Evolutionary conservation across 2,797 vertebrate species (phyloP).

Genomic region (Sebastes baramenuke): DNA sequence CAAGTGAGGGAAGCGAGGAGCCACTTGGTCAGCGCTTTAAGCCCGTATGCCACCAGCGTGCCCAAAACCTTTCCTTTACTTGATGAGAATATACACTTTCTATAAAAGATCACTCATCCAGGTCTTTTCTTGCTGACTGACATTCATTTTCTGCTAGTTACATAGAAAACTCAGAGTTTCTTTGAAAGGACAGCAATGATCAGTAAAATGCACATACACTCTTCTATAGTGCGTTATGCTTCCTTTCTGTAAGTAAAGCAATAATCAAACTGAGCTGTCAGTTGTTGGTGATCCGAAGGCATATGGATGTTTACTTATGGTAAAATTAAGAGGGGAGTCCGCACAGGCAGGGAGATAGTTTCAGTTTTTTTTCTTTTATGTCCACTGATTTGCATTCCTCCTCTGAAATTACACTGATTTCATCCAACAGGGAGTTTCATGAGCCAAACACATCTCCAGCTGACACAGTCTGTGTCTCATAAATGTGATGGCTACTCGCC

Average conservation of each 20-base stretch:
- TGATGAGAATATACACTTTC: not conserved
- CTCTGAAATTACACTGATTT: constrained; percentile 42
- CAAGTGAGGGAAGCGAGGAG: too few relatives aligned
- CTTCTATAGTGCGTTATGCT: not conserved
- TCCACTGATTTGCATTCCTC: constrained; percentile 27
- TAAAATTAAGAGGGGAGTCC: constrained; percentile 5
- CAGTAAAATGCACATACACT: not conserved
- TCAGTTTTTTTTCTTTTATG: constrained; percentile 8
- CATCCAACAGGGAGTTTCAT: constrained; percentile 35
- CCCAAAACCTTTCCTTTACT: not conserved
- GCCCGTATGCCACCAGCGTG: not conserved
- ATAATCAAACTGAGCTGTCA: not conserved
- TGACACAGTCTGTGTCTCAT: constrained; percentile 12
- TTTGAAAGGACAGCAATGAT: not conserved
- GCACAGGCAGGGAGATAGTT: not conserved
- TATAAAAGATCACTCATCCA: not conserved
- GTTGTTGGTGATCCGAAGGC: not conserved
- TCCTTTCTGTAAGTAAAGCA: not conserved
- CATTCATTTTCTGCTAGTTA: not conserved
- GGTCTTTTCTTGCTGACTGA: not conserved
- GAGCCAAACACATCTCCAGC: constrained; percentile 38
- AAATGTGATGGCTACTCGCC: not conserved
- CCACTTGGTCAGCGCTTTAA: not conserved
- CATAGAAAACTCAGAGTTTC: too few relatives aligned
- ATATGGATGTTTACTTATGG: constrained; percentile 17